Evolutionary conservation across 2,113 vertebrate species (phyloP), one percentile per base, ranked within the genome.

Genomic region (Clarias macrocephalus): DNA sequence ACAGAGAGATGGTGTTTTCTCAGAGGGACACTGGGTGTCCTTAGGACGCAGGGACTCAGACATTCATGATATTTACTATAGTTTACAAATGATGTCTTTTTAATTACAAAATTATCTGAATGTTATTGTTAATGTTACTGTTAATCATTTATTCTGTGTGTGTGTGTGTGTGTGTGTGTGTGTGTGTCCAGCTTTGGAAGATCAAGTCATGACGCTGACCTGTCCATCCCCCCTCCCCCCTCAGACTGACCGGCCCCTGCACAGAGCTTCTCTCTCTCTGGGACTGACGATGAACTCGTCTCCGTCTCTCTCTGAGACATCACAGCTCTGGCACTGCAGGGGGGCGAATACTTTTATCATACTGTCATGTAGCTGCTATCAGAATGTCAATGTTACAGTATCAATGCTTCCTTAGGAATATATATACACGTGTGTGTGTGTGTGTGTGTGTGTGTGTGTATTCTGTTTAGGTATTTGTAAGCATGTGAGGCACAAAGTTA

Each of bases 281-380:
- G 56, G 28, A 15, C 59, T 3, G 10, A 84, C 68, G 59, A 92
- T 92, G 92, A 90, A 89, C 92, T 92, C 42, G 42, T 42, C 92
- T 91, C 88, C 62, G 87, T 89, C 7, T 16, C 54, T 88, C 63
- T 91, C 91, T 84, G 89, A 95, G 93, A 86, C 93, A 94, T 87
- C 88, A 82, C 96, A 95, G 95, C 95, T 95, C 96, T 96, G 95
- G 95, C 93, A 93, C 96, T 95, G 93, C 91, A 96, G 93, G 95
- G 94, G 97, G 98, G 96, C 97, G 97, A 97, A 97, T 95, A 95
- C 93, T 18, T 80, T 98, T 97, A 97, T 97, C 98, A 95, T 96
- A 96, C 93, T 94, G 94, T 96, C 92, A 93, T 92, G 93, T 93
- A 91, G 80, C 76, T 86, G 80, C 93, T 90, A 91, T 90, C 88